A percentile compares a stretch with the other conserved stretches of the same genome.
phyloP scores from a whole-genome alignment of 2,888 invertebrate genomes.

The Julus scandinavius region DNA sequence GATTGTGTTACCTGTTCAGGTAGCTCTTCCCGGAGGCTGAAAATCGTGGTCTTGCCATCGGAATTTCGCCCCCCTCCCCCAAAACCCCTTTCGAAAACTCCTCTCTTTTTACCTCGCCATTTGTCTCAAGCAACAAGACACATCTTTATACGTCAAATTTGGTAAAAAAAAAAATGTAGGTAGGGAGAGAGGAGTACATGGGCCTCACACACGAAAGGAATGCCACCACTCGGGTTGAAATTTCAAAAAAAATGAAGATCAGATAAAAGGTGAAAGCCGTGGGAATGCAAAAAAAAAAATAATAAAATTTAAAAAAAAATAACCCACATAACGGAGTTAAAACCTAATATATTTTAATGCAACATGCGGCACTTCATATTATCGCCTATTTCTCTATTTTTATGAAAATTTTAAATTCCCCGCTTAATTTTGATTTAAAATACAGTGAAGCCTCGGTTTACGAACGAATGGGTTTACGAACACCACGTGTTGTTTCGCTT shows the following conservation, averaged over 20 bases:
- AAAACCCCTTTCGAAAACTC: not conserved
- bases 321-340: too few species aligned
- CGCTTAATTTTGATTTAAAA: too few species aligned
- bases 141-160: not conserved
- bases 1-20: not conserved
- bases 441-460: too few species aligned
- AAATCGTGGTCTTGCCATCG: not conserved
- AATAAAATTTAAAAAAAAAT: not conserved
- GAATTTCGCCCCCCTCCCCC: not conserved
- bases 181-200: not conserved
- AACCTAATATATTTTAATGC: too few species aligned
- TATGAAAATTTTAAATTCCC: too few species aligned
- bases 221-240: conserved; percentile 4
- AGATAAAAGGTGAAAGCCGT: conserved; percentile 8
- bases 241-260: not conserved
- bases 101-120: not conserved
- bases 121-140: not conserved
- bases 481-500: too few species aligned
- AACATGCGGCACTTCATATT: too few species aligned
- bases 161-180: not conserved
- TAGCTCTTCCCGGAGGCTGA: not conserved
- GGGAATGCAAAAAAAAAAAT: not conserved
- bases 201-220: conserved; percentile 18
- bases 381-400: too few species aligned
- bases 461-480: too few species aligned